Percentiles rank a stretch among this genome's conserved stretches.
Evolutionary conservation across 2,797 vertebrate species (phyloP).

Genomic region (Pseudochirops corinnae): DNA sequence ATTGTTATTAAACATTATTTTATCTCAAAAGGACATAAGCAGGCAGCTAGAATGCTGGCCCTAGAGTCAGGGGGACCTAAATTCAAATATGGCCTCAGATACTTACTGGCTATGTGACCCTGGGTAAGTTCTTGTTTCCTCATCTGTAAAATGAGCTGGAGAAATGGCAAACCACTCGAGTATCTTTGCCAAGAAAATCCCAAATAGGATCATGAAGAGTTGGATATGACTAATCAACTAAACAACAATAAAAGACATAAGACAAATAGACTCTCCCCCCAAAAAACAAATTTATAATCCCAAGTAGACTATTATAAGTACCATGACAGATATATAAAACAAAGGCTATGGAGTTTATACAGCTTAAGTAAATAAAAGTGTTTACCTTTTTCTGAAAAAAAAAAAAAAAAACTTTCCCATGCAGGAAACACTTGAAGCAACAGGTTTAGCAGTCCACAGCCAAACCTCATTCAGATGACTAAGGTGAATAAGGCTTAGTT

Average conservation of each 20-base stretch:
- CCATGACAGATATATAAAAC: neutral
- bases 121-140: neutral
- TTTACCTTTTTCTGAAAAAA: neutral
- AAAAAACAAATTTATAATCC: neutral
- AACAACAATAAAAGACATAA: neutral
- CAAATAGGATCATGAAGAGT: neutral
- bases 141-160: neutral
- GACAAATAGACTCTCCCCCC: neutral
- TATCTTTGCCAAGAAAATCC: neutral
- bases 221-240: neutral
- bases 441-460: neutral
- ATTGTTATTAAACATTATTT: neutral
- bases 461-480: neutral
- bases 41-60: neutral
- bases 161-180: neutral
- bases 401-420: neutral
- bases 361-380: neutral
- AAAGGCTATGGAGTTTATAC: neutral
- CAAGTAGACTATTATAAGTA: neutral
- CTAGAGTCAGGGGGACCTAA: neutral
- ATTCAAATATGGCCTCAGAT: neutral
- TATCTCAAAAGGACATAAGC: neutral
- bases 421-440: neutral
- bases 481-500: neutral
- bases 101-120: neutral